These are phyloP conservation scores for Melanotaenia trifasciata DNA, from an alignment of 2,797 vertebrate genomes.

Conservation along the genomic window DNA sequence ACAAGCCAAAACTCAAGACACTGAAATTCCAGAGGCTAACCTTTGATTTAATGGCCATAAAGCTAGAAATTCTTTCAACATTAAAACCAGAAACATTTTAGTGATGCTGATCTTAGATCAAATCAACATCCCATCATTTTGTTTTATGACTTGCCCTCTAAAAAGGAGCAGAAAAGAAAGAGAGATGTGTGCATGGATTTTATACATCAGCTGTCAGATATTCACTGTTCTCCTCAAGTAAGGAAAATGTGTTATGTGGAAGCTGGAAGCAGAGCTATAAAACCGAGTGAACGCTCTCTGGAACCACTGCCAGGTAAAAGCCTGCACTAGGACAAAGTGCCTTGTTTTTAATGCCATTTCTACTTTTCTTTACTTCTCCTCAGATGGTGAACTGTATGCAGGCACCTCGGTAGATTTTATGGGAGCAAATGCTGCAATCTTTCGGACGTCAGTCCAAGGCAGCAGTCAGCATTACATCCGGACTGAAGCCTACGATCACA, in stretches of 20 bases:
- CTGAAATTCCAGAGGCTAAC: neutral
- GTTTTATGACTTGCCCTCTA: neutral
- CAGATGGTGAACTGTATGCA: slow-evolving; percentile 87
- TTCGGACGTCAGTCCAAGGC: slow-evolving; percentile 81
- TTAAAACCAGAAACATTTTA: neutral
- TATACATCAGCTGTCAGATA: neutral
- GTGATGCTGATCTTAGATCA: neutral
- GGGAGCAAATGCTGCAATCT: slow-evolving; percentile 88
- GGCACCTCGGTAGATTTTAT: slow-evolving; percentile 91
- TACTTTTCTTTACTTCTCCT: neutral
- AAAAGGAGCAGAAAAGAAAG: neutral
- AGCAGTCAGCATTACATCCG: slow-evolving; percentile 85
- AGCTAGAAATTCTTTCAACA: too few relatives aligned
- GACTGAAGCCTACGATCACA: slow-evolving; percentile 87
- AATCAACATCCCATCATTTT: neutral
- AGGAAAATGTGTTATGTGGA: neutral
- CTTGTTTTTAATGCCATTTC: neutral
- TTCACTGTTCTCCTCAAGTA: neutral
- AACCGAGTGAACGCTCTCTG: neutral
- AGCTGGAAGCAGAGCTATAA: neutral
- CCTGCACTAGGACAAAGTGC: neutral
- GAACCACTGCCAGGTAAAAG: neutral
- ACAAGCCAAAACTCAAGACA: neutral
- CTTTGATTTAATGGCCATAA: too few relatives aligned
- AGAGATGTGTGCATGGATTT: neutral